Evolutionary conservation across 2,888 invertebrate species (phyloP).

Genomic region (Drosophila formosana): DNA sequence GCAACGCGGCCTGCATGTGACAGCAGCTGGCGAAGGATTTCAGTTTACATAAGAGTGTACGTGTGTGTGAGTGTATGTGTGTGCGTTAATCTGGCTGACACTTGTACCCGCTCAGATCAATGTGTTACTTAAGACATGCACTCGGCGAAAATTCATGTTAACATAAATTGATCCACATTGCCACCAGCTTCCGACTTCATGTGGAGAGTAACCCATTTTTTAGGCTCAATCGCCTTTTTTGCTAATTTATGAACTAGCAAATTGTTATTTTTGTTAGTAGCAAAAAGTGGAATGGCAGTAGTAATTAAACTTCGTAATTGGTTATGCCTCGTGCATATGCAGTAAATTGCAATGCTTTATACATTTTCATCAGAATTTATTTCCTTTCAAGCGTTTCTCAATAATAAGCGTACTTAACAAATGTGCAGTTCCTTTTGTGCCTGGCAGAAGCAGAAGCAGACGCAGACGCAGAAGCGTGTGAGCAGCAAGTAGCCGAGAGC

Average conservation of each 20-base stretch:
- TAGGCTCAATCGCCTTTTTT: too few relatives aligned
- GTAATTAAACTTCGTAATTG: background rate
- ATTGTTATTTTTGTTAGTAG: too few relatives aligned
- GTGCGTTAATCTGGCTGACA: conserved; percentile 15
- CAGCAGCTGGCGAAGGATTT: conserved; percentile 42
- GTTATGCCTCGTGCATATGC: background rate
- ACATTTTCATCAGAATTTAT: background rate
- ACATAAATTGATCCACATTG: background rate
- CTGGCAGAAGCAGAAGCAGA: conserved; percentile 1
- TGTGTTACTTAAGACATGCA: conserved; percentile 9
- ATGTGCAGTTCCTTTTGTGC: conserved; percentile 24
- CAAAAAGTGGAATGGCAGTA: background rate
- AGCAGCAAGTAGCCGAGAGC: conserved; percentile 1
- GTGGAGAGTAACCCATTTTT: too few relatives aligned
- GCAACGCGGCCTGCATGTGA: conserved; percentile 56
- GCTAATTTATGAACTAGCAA: too few relatives aligned
- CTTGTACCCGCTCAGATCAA: background rate
- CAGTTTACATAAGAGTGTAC: background rate
- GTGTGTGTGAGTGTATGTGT: conserved; percentile 6
- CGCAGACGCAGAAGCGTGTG: background rate
- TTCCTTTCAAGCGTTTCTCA: background rate
- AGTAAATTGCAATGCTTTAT: background rate
- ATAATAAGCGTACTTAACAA: background rate
- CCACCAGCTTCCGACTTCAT: background rate
- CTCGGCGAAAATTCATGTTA: conserved; percentile 12